Evolutionary conservation across 2,797 vertebrate species (phyloP), one percentile per base, ranked within the genome.

Genomic region (Cynopterus sphinx): DNA sequence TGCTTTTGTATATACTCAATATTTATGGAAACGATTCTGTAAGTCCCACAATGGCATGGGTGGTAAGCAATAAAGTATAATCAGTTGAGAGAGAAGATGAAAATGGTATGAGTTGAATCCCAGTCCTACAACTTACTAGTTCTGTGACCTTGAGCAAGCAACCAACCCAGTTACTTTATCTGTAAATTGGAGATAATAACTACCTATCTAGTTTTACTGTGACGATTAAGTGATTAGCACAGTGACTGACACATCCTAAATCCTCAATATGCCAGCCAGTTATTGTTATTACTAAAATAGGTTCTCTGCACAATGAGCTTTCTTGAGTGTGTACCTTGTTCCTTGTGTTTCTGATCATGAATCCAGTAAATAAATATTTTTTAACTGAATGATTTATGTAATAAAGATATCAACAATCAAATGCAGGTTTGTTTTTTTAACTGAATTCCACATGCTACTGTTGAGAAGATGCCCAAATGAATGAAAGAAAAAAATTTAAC

Each of bases 221-320:
- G 85, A 87, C 68, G 90, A 96, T 95, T 92, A 96, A 92, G 68
- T 46, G 94, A 96, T 95, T 90, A 96, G 94, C 7, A 70, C 41
- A 77, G 65, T 87, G 74, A 92, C 79, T 81, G 57, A 87, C 85
- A 94, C 59, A 84, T 82, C 71, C 71, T 67, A 94, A 90, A 90
- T 65, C 90, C 71, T 41, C 59, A 87, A 10, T n/a, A 55, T 10
- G 67, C 57, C 61, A 36, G 70, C 53, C 46, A 57, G 78, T 85
- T 57, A 24, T 39, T 65, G 78, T 79, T 77, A 84, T 67, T 63
- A 73, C 26, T 77, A 31, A 91, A 77, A 59, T 3, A 74, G 33
- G n/a, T n/a, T 94, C 79, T 71, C 26, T 75, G 33, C 46, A 39
- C 11, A 31, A 8, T 22, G 43, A 89, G 46, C 61, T 78, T 77